Evolutionary conservation across 2,888 invertebrate species (phyloP).

Genomic region (Meliscaeva auricollis): DNA sequence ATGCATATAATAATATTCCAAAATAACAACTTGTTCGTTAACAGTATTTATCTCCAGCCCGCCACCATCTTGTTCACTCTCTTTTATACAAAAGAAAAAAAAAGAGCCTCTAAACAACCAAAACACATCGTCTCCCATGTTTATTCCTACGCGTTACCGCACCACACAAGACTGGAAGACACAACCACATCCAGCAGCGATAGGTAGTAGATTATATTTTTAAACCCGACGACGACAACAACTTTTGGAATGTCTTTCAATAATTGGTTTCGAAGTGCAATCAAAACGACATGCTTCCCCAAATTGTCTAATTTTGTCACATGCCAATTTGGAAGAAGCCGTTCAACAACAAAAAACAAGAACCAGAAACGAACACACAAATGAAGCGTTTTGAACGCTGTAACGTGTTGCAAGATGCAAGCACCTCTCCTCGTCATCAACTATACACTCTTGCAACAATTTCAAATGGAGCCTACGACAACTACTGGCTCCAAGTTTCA

Average conservation of each 20-base stretch:
- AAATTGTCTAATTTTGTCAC: conserved; percentile 62
- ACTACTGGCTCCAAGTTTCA: neutral
- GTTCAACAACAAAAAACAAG: neutral
- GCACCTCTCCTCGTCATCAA: neutral
- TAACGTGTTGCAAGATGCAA: neutral
- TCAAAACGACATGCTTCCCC: conserved; percentile 34
- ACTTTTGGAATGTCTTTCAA: conserved; percentile 39
- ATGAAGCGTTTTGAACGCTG: neutral
- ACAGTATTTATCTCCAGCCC: conserved; percentile 27
- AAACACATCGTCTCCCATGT: conserved; percentile 1
- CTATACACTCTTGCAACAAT: too few relatives aligned
- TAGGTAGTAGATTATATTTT: neutral
- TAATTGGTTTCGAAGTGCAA: conserved; percentile 61
- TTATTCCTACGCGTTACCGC: neutral
- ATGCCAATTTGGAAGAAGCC: conserved; percentile 32
- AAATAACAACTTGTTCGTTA: conserved; percentile 63
- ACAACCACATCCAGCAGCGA: neutral
- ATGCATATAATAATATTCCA: conserved; percentile 21
- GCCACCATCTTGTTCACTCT: conserved; percentile 3
- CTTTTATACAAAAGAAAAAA: neutral
- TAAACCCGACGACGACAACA: conserved; percentile 5
- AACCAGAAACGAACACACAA: conserved; percentile 9
- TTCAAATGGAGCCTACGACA: conserved; percentile 16
- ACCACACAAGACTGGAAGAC: too few relatives aligned
- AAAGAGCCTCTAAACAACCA: conserved; percentile 10